Conservation (phyloP, 2,797 vertebrate species). For the Sylvilagus floridanus region DNA sequence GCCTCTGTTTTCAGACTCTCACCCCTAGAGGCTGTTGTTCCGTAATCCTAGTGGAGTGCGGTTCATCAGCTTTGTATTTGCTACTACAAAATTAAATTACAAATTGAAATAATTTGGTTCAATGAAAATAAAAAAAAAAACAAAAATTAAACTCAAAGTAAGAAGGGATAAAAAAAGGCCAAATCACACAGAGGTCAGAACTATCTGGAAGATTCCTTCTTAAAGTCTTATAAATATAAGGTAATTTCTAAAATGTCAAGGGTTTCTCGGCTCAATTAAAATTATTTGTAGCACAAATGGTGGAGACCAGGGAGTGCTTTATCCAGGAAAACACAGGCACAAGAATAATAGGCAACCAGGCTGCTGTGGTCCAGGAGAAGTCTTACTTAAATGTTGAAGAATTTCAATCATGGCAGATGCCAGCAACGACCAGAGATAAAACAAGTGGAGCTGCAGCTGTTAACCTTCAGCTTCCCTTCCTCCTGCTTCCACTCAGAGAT, state of each 20-base stretch:
- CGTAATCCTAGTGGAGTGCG: background rate
- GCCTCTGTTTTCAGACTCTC: background rate
- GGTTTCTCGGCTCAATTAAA: slow-evolving; percentile 81
- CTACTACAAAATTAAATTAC: slow-evolving; percentile 72
- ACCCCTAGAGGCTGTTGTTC: background rate
- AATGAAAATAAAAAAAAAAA: slow-evolving; percentile 57
- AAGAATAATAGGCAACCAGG: slow-evolving; percentile 75
- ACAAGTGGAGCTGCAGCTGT: slow-evolving; percentile 48
- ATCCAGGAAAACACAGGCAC: slow-evolving; percentile 65
- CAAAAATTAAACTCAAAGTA: slow-evolving; percentile 63
- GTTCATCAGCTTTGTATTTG: slow-evolving; percentile 70
- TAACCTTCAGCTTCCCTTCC: slow-evolving; percentile 50
- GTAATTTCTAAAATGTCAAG: slow-evolving; percentile 85
- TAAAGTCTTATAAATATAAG: slow-evolving; percentile 83
- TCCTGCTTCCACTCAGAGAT: slow-evolving; percentile 67
- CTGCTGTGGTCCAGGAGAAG: slow-evolving; percentile 55
- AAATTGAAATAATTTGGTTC: slow-evolving; percentile 72
- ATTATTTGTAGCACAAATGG: slow-evolving; percentile 83
- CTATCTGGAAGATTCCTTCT: slow-evolving; percentile 71
- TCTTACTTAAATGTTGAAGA: slow-evolving; percentile 76
- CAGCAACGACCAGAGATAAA: slow-evolving; percentile 54
- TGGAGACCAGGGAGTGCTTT: slow-evolving; percentile 77
- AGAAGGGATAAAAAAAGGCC: background rate
- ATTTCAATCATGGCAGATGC: slow-evolving; percentile 70
- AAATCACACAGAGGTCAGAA: slow-evolving; percentile 68